Evolutionary conservation across 2,797 vertebrate species (phyloP).

Genomic region (Podargus strigoides): DNA sequence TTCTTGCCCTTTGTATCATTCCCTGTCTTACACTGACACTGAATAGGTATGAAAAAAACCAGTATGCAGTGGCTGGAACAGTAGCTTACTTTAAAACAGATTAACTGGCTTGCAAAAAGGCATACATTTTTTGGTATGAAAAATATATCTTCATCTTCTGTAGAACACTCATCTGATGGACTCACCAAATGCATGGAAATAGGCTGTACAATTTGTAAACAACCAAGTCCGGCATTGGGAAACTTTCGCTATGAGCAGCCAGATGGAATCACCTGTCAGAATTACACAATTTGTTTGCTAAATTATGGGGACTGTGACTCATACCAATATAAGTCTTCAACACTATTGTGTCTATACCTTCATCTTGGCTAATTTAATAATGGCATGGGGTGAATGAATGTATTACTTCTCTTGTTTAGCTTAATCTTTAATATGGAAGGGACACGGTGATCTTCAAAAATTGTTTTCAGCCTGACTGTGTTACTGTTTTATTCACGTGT

Average conservation of each 20-base stretch:
- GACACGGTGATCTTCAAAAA: constrained; percentile 66
- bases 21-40: background rate
- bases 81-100: background rate
- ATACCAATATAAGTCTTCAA: background rate
- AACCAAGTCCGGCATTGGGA: background rate
- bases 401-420: constrained; percentile 32
- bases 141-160: background rate
- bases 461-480: constrained; percentile 39
- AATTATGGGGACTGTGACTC: background rate
- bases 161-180: background rate
- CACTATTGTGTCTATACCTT: background rate
- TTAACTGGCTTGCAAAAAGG: background rate
- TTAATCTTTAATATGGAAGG: constrained; percentile 21
- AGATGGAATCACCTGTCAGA: background rate
- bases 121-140: background rate
- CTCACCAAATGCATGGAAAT: background rate
- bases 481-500: constrained; percentile 43
- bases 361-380: constrained; percentile 41
- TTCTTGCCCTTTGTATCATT: background rate
- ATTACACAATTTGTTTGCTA: background rate
- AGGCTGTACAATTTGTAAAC: background rate
- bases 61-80: background rate
- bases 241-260: background rate
- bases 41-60: background rate
- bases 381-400: background rate